Percentiles rank a stretch among this genome's conserved stretches.
phyloP scores from a whole-genome alignment of 2,113 vertebrate genomes.

The Chiloscyllium plagiosum region DNA sequence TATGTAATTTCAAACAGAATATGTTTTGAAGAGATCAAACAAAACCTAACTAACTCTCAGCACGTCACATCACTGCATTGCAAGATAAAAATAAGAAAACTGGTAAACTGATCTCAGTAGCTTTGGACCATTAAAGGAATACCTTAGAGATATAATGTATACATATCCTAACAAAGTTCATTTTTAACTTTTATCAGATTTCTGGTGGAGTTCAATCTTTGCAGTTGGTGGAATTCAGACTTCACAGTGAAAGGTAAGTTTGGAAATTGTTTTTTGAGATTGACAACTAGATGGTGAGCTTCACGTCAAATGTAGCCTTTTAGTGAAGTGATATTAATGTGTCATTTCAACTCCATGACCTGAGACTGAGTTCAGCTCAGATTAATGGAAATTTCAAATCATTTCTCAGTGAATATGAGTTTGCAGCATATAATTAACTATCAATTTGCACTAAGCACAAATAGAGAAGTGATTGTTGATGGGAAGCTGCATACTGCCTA shows the following conservation, averaged over 20 bases:
- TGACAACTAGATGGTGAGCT: neutral
- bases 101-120: neutral
- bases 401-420: neutral
- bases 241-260: conserved; percentile 79
- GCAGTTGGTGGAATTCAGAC: conserved; percentile 92
- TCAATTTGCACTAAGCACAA: neutral
- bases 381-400: neutral
- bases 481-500: neutral
- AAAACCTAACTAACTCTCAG: neutral
- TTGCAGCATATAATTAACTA: neutral
- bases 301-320: neutral
- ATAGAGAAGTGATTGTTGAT: neutral
- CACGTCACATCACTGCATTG: neutral
- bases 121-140: neutral
- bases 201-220: conserved; percentile 95
- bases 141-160: neutral
- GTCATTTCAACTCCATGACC: neutral
- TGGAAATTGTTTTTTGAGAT: neutral
- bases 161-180: neutral
- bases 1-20: neutral
- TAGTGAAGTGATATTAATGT: neutral
- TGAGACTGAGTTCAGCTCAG: neutral
- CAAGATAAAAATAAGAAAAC: neutral
- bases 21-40: neutral
- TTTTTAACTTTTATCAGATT: conserved; percentile 65